Evolutionary conservation across 1,140 invertebrate species (phyloP).

Genomic region (Drosophila obscura): DNA sequence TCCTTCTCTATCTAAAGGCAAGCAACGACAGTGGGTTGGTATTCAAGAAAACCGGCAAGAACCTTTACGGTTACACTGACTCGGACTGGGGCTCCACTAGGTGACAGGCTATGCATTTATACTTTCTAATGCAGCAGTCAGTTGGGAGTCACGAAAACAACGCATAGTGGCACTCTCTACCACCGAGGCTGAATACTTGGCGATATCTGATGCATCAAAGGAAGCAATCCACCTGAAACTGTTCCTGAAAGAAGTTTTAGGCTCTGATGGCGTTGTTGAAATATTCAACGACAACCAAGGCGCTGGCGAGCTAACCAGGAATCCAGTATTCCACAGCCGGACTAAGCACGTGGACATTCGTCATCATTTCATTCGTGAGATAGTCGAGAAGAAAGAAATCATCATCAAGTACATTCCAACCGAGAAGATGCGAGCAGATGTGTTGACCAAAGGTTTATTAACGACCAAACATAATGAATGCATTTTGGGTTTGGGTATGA

Average conservation of each 20-base stretch:
- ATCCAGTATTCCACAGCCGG: conserved; percentile 55
- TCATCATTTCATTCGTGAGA: conserved; percentile 67
- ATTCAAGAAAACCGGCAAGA: conserved; percentile 3
- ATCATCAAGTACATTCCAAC: conserved; percentile 42
- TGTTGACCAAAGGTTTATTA: conserved; percentile 50
- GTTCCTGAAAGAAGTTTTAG: background rate
- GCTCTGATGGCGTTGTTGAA: conserved; percentile 3
- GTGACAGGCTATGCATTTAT: conserved; percentile 74
- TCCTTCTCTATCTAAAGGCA: background rate
- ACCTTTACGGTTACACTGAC: conserved; percentile 17
- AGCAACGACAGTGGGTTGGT: background rate
- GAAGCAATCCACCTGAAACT: too few relatives aligned
- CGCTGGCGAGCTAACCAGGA: conserved; percentile 46
- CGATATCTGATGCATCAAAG: conserved; percentile 35
- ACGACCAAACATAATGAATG: conserved; percentile 16
- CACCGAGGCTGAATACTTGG: conserved; percentile 84
- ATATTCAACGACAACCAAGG: conserved; percentile 3
- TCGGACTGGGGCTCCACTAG: conserved; percentile 24
- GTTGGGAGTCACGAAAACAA: conserved; percentile 2
- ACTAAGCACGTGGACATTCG: conserved; percentile 78
- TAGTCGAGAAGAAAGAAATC: conserved; percentile 36
- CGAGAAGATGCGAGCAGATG: conserved; percentile 64
- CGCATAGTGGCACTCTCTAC: conserved; percentile 60
- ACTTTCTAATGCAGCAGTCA: background rate
- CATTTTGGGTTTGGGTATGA: background rate